phyloP scores from a whole-genome alignment of 2,113 vertebrate species.

The Orthochromis malagaraziensis region DNA sequence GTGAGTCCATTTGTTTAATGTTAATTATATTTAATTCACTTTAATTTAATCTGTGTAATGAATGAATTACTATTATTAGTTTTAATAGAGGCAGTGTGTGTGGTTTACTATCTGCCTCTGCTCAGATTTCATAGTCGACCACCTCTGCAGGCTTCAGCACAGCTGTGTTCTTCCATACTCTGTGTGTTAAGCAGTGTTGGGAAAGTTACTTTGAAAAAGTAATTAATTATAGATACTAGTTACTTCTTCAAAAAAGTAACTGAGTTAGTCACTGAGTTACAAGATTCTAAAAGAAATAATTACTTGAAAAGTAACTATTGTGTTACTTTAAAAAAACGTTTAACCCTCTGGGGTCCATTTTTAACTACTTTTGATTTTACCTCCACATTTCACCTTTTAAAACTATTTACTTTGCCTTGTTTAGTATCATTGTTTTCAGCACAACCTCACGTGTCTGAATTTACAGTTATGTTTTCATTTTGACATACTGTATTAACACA shows the following conservation, averaged over 20 bases:
- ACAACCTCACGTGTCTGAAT: neutral
- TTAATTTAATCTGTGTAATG: neutral
- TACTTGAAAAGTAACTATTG: neutral
- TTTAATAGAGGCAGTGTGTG: neutral
- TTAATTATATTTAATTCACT: neutral
- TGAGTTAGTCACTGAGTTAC: neutral
- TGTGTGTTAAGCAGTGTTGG: neutral
- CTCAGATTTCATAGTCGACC: neutral
- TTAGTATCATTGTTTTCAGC: neutral
- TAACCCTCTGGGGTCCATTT: neutral
- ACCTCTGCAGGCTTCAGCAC: neutral
- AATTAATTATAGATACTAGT: neutral
- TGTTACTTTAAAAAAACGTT: neutral
- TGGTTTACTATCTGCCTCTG: neutral
- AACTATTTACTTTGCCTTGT: neutral
- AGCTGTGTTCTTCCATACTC: neutral
- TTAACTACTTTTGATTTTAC: neutral
- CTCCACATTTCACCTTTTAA: neutral
- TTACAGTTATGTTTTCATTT: neutral
- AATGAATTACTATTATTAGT: neutral
- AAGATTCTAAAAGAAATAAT: neutral
- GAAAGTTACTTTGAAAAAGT: neutral
- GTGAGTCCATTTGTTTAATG: neutral
- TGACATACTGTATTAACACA: neutral
- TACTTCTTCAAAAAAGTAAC: neutral